These are phyloP conservation scores for Columba guinea DNA, from an alignment of 2,797 vertebrate genomes.

Conservation along the genomic window DNA sequence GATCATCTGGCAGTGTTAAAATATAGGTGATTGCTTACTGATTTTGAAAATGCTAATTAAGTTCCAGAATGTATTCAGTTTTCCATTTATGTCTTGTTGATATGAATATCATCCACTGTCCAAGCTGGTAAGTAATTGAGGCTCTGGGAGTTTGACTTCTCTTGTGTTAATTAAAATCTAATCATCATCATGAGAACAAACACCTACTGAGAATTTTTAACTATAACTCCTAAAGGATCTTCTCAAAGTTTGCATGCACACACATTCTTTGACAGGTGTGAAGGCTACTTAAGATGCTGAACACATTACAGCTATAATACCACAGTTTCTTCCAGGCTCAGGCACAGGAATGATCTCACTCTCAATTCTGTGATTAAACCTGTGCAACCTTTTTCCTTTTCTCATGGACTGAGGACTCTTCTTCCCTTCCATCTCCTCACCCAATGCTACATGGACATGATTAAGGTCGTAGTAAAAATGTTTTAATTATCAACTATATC, in stretches of 20 bases:
- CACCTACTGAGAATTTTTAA: constrained; percentile 30
- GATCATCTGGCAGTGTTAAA: not conserved
- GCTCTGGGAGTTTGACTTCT: constrained; percentile 34
- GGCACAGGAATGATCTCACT: not conserved
- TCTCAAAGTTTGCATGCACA: not conserved
- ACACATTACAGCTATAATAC: not conserved
- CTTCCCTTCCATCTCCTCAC: not conserved
- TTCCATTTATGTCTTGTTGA: constrained; percentile 16
- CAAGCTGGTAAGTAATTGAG: constrained; percentile 26
- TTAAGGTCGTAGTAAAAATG: not conserved
- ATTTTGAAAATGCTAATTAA: constrained; percentile 29
- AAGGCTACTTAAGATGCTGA: constrained; percentile 26
- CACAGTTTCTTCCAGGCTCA: not conserved
- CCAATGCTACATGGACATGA: fast-evolving
- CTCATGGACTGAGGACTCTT: not conserved
- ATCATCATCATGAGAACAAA: constrained; percentile 50
- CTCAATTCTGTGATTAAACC: not conserved
- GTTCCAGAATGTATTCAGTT: not conserved
- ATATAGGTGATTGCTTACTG: not conserved
- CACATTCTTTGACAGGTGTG: not conserved
- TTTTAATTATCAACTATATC: not conserved
- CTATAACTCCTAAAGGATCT: constrained; percentile 13
- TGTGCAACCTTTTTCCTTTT: not conserved
- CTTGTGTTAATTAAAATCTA: constrained; percentile 65
- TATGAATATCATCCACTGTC: constrained; percentile 38